Conservation (phyloP, 2,113 vertebrate species). For the Macquaria ambigua region DNA sequence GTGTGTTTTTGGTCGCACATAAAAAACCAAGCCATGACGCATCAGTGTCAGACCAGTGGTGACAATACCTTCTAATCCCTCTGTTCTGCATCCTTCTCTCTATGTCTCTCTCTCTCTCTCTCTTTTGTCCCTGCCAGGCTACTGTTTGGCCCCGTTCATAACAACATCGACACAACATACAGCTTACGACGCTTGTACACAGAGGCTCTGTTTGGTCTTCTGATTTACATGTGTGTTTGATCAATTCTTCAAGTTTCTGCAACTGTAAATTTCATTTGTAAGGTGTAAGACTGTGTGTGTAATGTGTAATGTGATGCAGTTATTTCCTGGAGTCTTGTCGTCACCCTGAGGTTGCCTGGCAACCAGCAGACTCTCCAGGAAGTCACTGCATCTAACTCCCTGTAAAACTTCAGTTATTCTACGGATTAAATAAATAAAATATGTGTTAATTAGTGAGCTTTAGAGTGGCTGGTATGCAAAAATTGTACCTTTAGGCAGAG, state of each 20-base stretch:
- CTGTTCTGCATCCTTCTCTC: slow-evolving; percentile 22
- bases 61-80: slow-evolving; percentile 27
- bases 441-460: neutral
- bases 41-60: slow-evolving; percentile 11
- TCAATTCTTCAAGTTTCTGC: neutral
- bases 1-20: neutral
- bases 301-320: neutral
- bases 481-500: neutral
- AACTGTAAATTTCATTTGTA: no score
- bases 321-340: neutral
- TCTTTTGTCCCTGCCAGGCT: slow-evolving; percentile 12
- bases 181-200: slow-evolving; percentile 4
- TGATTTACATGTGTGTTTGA: neutral
- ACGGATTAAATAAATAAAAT: neutral
- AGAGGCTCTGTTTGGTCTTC: neutral
- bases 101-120: neutral
- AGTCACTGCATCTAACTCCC: neutral
- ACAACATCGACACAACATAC: slow-evolving; percentile 28
- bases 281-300: neutral
- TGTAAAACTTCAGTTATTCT: neutral
- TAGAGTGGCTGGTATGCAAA: neutral
- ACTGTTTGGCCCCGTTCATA: slow-evolving; percentile 9
- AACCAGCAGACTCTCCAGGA: neutral
- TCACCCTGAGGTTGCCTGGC: neutral
- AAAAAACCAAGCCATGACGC: slow-evolving; percentile 26